Percentiles rank a stretch among this genome's conserved stretches.
These are phyloP conservation scores for Notocelia uddmanniana DNA, from an alignment of 2,888 invertebrate species.

Conservation along the genomic window DNA sequence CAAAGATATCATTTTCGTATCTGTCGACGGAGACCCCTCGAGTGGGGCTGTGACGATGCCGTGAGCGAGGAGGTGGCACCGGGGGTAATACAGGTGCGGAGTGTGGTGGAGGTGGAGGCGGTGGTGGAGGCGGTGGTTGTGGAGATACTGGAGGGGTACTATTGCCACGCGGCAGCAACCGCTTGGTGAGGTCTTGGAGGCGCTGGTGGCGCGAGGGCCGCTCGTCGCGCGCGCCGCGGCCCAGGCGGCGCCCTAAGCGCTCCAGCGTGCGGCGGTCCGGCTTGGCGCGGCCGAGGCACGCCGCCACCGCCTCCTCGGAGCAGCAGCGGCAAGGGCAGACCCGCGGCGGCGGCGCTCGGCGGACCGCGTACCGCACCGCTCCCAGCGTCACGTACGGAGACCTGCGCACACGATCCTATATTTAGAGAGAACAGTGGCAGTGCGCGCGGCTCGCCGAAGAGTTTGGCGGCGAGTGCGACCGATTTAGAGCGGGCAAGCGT, in stretches of 20 bases:
- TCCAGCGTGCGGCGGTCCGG: constrained; percentile 90
- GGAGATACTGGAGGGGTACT: constrained; percentile 56
- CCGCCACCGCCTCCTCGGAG: constrained; percentile 84
- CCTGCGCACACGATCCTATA: constrained; percentile 75
- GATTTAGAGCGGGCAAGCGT: constrained; percentile 79
- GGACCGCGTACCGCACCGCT: constrained; percentile 89
- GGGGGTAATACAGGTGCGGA: constrained; percentile 85
- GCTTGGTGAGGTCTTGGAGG: constrained; percentile 93
- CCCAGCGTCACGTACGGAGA: constrained; percentile 88
- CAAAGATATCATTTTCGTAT: constrained; percentile 70
- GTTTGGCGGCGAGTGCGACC: constrained; percentile 80
- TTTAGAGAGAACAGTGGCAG: constrained; percentile 60
- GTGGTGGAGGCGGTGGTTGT: constrained; percentile 69
- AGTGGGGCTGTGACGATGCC: constrained; percentile 82
- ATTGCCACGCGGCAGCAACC: constrained; percentile 87
- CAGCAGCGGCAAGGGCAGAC: constrained; percentile 85
- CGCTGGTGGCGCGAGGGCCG: constrained; percentile 87
- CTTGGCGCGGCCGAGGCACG: constrained; percentile 82
- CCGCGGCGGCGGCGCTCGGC: constrained; percentile 87
- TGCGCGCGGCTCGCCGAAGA: constrained; percentile 74
- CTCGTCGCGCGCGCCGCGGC: constrained; percentile 83
- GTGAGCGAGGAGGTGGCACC: constrained; percentile 83
- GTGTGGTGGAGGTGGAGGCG: constrained; percentile 76
- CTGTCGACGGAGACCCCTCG: constrained; percentile 80
- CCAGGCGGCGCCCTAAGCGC: constrained; percentile 92